Conservation (phyloP, 2,113 vertebrate species). For the Leptocoma aspasia region DNA sequence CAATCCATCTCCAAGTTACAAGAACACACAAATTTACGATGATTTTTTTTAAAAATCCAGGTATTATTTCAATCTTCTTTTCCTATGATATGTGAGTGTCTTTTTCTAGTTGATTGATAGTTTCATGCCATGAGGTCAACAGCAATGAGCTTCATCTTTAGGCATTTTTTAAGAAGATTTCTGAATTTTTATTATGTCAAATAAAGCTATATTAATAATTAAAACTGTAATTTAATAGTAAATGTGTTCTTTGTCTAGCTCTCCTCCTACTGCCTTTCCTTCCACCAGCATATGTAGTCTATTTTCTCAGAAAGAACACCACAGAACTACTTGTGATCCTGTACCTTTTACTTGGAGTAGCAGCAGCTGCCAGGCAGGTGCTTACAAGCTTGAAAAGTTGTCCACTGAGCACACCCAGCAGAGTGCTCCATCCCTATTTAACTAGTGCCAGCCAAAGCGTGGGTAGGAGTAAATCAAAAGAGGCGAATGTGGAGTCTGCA, state of each 20-base stretch:
- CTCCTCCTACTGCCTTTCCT: neutral
- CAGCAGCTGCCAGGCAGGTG: neutral
- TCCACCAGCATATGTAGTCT: neutral
- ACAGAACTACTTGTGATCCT: neutral
- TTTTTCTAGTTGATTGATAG: constrained; percentile 57
- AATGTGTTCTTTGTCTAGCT: neutral
- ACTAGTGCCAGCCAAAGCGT: neutral
- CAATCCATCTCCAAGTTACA: constrained; percentile 41
- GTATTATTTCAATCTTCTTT: constrained; percentile 27
- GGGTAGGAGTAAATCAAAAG: neutral
- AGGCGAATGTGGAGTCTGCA: neutral
- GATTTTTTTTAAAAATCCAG: constrained; percentile 45
- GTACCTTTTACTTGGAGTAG: neutral
- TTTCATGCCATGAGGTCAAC: constrained; percentile 36
- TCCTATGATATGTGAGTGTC: neutral
- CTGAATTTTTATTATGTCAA: neutral
- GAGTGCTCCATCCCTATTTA: constrained; percentile 16
- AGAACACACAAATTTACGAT: constrained; percentile 45
- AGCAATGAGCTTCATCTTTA: constrained; percentile 38
- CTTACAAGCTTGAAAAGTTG: neutral
- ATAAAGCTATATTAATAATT: neutral
- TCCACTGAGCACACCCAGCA: neutral
- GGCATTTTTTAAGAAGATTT: constrained; percentile 12
- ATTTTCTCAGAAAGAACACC: neutral
- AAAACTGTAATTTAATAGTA: constrained; percentile 29